Conservation (phyloP, 2,113 vertebrate genomes). For the Epinephelus lanceolatus region DNA sequence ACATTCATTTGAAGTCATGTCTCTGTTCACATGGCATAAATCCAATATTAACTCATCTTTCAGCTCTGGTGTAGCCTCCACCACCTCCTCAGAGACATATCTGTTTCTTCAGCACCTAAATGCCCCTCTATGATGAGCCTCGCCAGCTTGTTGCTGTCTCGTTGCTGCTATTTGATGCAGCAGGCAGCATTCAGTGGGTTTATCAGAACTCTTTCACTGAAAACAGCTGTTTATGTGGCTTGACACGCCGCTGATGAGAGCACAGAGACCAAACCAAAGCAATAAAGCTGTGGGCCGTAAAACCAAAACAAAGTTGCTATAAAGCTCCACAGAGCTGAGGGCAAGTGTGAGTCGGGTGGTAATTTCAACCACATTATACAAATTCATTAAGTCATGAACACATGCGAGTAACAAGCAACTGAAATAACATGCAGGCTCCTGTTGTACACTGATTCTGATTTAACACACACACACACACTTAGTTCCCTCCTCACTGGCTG, state of each 20-base stretch:
- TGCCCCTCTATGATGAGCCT: not conserved
- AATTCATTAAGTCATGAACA: not conserved
- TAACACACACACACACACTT: not conserved
- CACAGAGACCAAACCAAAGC: not conserved
- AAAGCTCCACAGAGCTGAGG: not conserved
- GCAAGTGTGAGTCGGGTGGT: not conserved
- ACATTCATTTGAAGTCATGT: too few species aligned
- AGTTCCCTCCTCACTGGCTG: not conserved
- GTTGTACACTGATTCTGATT: not conserved
- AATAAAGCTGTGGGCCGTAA: not conserved
- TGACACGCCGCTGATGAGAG: slow-evolving; percentile 3
- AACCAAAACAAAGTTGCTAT: slow-evolving; percentile 1
- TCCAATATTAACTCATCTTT: not conserved
- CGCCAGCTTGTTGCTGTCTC: not conserved
- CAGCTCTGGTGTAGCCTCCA: not conserved
- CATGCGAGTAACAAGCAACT: not conserved
- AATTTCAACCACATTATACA: not conserved
- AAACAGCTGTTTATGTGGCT: not conserved
- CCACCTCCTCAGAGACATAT: not conserved
- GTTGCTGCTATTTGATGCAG: not conserved
- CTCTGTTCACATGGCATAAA: too few species aligned
- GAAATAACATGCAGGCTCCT: not conserved
- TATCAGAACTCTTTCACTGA: not conserved
- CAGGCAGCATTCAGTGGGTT: not conserved
- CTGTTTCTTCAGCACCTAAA: not conserved